phyloP scores from a whole-genome alignment of 2,888 invertebrate genomes.

The Sminthurides aquaticus region DNA sequence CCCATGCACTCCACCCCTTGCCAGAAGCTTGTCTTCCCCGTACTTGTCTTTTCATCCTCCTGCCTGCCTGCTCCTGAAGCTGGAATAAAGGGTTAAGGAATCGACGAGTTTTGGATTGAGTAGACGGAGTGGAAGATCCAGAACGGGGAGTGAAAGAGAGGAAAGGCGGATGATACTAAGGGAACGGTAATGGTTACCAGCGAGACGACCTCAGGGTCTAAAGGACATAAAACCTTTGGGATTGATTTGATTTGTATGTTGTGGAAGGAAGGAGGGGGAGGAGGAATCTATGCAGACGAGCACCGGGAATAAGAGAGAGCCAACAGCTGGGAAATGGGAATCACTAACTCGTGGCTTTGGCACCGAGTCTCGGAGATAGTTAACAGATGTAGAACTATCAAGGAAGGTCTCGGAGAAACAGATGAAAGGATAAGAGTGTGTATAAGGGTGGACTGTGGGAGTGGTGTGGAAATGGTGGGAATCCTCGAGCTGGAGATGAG shows the following conservation, averaged over 20 bases:
- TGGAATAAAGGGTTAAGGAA: not conserved
- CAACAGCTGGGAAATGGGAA: too few species aligned
- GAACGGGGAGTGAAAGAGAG: too few species aligned
- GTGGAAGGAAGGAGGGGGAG: not conserved
- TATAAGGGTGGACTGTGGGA: too few species aligned
- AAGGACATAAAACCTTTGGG: not conserved
- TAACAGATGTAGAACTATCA: not conserved
- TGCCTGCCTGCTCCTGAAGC: not conserved
- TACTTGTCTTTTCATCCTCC: not conserved
- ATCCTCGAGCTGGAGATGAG: too few species aligned
- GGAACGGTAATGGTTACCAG: not conserved
- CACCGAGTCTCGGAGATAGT: too few species aligned
- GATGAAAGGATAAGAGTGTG: not conserved
- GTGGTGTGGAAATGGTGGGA: not conserved
- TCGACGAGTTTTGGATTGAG: not conserved
- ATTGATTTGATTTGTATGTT: not conserved
- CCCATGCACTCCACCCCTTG: slow-evolving; percentile 27
- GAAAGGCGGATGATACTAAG: not conserved
- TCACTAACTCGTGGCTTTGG: too few species aligned
- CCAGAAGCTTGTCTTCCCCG: not conserved
- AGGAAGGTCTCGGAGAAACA: too few species aligned
- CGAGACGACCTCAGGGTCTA: not conserved
- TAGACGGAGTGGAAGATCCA: not conserved
- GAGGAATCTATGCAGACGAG: too few species aligned
- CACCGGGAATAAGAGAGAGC: too few species aligned